Percentiles rank a stretch among this genome's conserved stretches.
phyloP scores from a whole-genome alignment of 2,888 invertebrate genomes.

The Nemotelus nigrinus region DNA sequence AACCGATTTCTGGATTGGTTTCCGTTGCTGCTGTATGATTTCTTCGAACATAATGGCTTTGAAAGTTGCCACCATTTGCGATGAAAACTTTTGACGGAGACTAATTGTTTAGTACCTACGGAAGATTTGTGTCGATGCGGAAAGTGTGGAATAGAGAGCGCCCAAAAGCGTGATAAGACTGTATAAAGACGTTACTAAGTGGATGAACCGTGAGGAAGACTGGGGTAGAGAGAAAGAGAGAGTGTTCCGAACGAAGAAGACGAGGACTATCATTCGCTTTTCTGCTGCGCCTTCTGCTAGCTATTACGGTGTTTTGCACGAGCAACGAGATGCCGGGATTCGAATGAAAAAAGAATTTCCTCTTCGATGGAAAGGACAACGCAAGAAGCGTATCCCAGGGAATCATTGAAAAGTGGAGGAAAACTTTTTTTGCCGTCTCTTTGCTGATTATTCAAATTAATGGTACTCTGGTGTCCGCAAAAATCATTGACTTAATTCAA shows the following conservation, averaged over 20 bases:
- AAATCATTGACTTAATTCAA: conserved; percentile 45
- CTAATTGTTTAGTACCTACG: conserved; percentile 36
- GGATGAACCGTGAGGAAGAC: no score
- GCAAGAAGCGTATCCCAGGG: conserved; percentile 9
- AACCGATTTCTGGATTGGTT: neutral
- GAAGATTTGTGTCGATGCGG: neutral
- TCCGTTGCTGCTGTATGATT: conserved; percentile 13
- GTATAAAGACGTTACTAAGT: conserved; percentile 28
- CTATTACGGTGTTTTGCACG: no score
- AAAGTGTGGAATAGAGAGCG: neutral
- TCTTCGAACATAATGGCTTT: conserved; percentile 26
- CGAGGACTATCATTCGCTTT: no score
- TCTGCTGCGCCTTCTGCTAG: no score
- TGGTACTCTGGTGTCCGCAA: conserved; percentile 47
- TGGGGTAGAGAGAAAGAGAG: no score
- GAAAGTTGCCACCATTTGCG: conserved; percentile 18
- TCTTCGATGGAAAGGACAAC: neutral
- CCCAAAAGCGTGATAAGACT: conserved; percentile 7
- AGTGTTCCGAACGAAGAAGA: no score
- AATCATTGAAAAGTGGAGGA: conserved; percentile 13
- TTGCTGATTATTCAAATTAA: conserved; percentile 49
- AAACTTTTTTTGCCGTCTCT: conserved; percentile 25
- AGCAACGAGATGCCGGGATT: no score
- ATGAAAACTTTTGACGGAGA: conserved; percentile 29
- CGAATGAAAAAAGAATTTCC: no score